Base-by-base conservation (phyloP, 2,113 vertebrate genomes). In the Corydoras sp. region DNA sequence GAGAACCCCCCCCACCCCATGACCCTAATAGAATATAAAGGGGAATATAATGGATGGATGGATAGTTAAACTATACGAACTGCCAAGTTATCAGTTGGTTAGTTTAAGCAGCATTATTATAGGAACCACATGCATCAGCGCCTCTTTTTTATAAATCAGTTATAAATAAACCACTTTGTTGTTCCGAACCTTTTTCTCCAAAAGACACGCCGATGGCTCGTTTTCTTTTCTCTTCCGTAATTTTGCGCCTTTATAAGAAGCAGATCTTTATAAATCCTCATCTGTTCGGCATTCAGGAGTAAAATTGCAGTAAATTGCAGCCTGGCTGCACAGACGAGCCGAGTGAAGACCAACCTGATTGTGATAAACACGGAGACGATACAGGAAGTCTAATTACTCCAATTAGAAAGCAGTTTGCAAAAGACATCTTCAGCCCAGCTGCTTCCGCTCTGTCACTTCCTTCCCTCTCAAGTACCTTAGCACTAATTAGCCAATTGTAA, bases 401-500 rank as follows among this genome's bases (percentile, higher is more conserved):
- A 75, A 87, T 83, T 88, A 77, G 68, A 75, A 75, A 60, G 54
- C 51, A 24, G 64, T 71, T 65, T 63, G 58, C 60, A 53, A 73
- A 61, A 72, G 35, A 61, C 43, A 62, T 68, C 64, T 72, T 74
- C 58, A 81, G 53, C 85, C 82, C 87, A 88, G 87, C 86, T 89
- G 88, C 82, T 86, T 80, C 78, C 71, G 72, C 81, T 85, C 71
- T 80, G 81, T 69, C 73, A 73, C 84, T 88, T 90, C 86, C 86
- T 79, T 72, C 80, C 66, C 53, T 73, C 82, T 86, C 79, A 82
- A 89, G 83, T 85, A 86, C 83, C 84, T 85, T 86, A 82, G 83
- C 83, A 73, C 77, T 87, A 89, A 90, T 91, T 86, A 89, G 79
- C 78, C 76, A 70, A 82, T 85, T 85, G 83, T 84, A 83, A 87